Evolutionary conservation across 2,888 invertebrate genomes (phyloP).

Genomic region (Cremastinae sp.): DNA sequence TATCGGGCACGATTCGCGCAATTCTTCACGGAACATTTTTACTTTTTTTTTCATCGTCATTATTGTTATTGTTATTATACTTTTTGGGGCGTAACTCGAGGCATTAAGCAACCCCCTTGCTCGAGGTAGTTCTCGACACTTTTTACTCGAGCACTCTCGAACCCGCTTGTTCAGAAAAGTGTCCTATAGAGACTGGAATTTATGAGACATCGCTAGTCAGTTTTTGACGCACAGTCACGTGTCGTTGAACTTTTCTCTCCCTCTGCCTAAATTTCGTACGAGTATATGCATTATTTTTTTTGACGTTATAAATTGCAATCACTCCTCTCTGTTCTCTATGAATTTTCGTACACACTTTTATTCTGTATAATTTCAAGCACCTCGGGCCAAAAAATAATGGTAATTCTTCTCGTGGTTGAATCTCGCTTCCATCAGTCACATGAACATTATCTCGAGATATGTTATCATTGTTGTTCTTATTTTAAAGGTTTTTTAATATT

Average conservation of each 20-base stretch:
- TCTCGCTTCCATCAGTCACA: too few relatives aligned
- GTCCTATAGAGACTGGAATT: constrained; percentile 43
- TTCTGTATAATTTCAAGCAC: neutral
- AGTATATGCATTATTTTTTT: constrained; percentile 32
- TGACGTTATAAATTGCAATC: constrained; percentile 57
- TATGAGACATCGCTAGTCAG: constrained; percentile 48
- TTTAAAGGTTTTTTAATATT: too few relatives aligned
- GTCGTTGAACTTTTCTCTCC: constrained; percentile 47
- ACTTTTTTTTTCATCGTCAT: constrained; percentile 17
- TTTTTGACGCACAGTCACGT: constrained; percentile 52
- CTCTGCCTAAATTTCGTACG: constrained; percentile 10
- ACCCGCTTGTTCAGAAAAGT: constrained; percentile 7
- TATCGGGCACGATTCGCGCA: constrained; percentile 57
- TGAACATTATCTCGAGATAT: too few relatives aligned
- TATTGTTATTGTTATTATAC: too few relatives aligned
- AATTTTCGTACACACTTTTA: constrained; percentile 3
- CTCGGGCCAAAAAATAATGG: neutral
- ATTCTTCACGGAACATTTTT: constrained; percentile 69
- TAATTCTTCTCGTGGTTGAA: too few relatives aligned
- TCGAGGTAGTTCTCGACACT: constrained; percentile 43
- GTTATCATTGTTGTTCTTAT: too few relatives aligned
- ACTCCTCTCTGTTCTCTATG: constrained; percentile 52
- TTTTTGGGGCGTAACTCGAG: constrained; percentile 61
- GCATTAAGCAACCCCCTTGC: constrained; percentile 49
- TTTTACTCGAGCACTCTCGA: constrained; percentile 3